Evolutionary conservation across 1,140 invertebrate species (phyloP).

Genomic region (Tenebrio molitor): DNA sequence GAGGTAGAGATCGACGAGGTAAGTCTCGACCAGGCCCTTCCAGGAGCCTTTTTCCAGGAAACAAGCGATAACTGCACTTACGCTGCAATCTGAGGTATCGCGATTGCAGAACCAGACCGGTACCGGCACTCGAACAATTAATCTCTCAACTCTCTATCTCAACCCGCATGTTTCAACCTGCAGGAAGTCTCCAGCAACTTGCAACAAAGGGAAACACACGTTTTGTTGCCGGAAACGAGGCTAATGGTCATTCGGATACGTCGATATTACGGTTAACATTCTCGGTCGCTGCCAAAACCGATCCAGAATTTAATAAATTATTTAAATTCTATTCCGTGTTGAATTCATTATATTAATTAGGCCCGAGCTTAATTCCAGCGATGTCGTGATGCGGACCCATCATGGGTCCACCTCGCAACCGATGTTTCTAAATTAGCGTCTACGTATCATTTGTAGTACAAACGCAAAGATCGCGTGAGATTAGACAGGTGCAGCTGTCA

Average conservation of each 20-base stretch:
- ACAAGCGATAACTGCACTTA: no score
- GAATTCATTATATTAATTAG: conserved; percentile 33
- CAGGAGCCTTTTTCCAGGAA: not conserved
- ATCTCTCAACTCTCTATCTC: no score
- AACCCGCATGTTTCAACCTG: no score
- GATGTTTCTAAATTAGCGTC: not conserved
- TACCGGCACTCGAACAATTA: no score
- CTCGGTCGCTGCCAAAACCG: conserved; percentile 14
- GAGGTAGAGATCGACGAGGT: conserved; percentile 41
- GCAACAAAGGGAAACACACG: not conserved
- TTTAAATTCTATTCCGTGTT: conserved; percentile 17
- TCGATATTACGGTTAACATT: conserved; percentile 26
- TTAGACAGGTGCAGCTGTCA: no score
- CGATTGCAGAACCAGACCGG: no score
- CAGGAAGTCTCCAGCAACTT: no score
- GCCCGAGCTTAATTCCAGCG: not conserved
- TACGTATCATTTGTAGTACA: conserved; percentile 5
- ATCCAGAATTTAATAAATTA: conserved; percentile 18
- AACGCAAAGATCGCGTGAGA: not conserved
- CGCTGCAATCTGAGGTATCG: no score
- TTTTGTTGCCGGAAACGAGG: not conserved
- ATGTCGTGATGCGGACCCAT: conserved; percentile 3
- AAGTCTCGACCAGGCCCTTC: no score
- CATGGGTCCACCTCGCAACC: not conserved
- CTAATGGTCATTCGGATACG: conserved; percentile 27